Evolutionary conservation across 2,797 vertebrate species (phyloP).

Genomic region (Rousettus madagascariensis): DNA sequence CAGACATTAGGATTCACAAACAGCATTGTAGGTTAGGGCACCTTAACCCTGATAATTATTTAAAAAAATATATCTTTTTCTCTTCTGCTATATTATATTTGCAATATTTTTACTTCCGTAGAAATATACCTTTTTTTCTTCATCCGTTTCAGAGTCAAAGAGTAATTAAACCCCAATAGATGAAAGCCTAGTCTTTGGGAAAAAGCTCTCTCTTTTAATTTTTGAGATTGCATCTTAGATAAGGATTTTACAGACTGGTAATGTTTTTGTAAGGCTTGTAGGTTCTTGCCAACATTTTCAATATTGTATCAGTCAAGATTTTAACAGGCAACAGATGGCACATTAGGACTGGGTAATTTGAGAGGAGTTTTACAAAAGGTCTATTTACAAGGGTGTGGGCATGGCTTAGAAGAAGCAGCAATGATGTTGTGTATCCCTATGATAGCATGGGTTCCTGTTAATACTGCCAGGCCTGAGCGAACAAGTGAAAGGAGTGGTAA

Average conservation of each 20-base stretch:
- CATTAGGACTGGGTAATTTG: not conserved
- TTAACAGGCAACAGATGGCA: slow-evolving; percentile 45
- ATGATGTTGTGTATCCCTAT: not conserved
- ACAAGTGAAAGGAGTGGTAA: not conserved
- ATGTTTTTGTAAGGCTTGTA: slow-evolving; percentile 27
- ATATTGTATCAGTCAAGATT: slow-evolving; percentile 42
- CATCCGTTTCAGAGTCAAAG: not conserved
- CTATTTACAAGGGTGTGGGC: not conserved
- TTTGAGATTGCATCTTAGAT: slow-evolving; percentile 16
- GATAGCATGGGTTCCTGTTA: not conserved
- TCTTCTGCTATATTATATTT: not conserved
- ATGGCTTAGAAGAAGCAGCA: not conserved
- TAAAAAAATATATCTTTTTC: not conserved
- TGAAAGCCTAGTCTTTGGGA: not conserved
- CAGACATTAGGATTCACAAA: not conserved
- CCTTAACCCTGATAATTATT: not conserved
- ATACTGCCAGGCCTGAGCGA: not conserved
- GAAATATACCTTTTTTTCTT: not conserved
- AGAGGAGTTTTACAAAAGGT: not conserved
- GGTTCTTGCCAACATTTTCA: slow-evolving; percentile 49
- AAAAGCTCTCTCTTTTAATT: not conserved
- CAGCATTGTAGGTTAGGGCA: not conserved
- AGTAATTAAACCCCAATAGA: not conserved
- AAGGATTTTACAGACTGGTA: not conserved
- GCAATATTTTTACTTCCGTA: not conserved